A percentile compares a stretch with the other conserved stretches of the same genome.
Conservation (phyloP, 2,113 vertebrate species). For the Eonycteris spelaea region DNA sequence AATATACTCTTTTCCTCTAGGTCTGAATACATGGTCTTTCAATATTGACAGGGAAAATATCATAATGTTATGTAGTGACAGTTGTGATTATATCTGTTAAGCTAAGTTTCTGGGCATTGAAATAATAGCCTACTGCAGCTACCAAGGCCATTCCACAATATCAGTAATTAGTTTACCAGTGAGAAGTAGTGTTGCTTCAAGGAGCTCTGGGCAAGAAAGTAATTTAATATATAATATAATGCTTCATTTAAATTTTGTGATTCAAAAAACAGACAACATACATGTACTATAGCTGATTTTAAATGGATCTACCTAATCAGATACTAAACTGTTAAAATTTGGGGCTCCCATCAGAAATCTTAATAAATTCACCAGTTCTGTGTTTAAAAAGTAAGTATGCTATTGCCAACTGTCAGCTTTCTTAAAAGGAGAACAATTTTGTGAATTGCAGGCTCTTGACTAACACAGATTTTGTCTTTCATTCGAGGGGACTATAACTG, state of each 20-base stretch:
- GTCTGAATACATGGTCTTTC: background rate
- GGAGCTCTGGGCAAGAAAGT: background rate
- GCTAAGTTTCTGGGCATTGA: background rate
- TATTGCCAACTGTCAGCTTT: conserved; percentile 22
- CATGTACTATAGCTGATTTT: background rate
- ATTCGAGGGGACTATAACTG: background rate
- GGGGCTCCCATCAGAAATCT: background rate
- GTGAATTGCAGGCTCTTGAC: background rate
- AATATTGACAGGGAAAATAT: conserved; percentile 15
- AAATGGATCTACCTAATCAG: background rate
- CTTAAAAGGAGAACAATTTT: conserved; percentile 19
- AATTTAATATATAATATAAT: conserved; percentile 34
- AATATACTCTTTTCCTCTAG: conserved; percentile 8
- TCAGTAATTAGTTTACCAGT: conserved; percentile 10
- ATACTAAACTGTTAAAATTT: background rate
- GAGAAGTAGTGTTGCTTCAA: background rate
- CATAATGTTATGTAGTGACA: conserved; percentile 1
- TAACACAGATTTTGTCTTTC: background rate
- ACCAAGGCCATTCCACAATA: background rate
- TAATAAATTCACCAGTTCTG: background rate
- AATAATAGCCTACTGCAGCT: conserved; percentile 7
- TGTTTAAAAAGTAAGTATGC: background rate
- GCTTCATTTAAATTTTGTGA: background rate
- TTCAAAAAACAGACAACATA: background rate
- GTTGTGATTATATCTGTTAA: conserved; percentile 12